Evolutionary conservation across 2,113 vertebrate species (phyloP), one percentile per base, ranked within the genome.

Genomic region (Mesitornis unicolor): DNA sequence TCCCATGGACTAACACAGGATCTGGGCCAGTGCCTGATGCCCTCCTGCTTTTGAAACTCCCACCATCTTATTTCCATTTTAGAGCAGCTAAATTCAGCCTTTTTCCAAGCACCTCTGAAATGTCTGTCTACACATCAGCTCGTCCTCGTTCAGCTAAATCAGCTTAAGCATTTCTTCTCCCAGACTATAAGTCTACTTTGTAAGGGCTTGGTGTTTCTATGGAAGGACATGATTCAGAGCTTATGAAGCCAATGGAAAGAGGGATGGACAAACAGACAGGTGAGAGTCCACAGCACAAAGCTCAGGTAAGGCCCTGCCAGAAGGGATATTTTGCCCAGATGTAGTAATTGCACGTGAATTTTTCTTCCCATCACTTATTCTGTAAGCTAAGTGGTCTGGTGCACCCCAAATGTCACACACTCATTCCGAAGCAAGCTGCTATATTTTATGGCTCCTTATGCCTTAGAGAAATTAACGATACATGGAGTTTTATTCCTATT

Each of bases 101-200:
- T 89, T 81, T 61, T 17, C 56, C 42, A 43, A 36, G 16, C 13
- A 28, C 16, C 22, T 56, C 20, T 63, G 21, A 42, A 43, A n/a
- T 8, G 19, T 24, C 3, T 68, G 28, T 31, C 56, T 87, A 36
- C 53, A 73, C 73, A 76, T 14, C 26, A 78, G 29, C 28, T 43
- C 82, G 51, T 29, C 31, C 20, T 28, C 14, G 26, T 75, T 63
- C 26, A 42, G 29, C 56, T 71, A 63, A 50, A 70, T 3, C 4
- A 1, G 7, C 43, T 75, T 63, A 54, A 78, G 36, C 33, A 56
- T 70, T 78, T 70, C 12, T 71, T 68, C 47, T 51, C 60, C 33
- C 51, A 69, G n/a, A 51, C 15, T 45, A 45, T 21, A 61, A 22
- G 40, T 35, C 31, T 24, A 1, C 1, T 0, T 16, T 19, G 24